Conservation (phyloP, 35 echinoderm and acorn worm genomes). For the Eucidaris tribuloides region DNA sequence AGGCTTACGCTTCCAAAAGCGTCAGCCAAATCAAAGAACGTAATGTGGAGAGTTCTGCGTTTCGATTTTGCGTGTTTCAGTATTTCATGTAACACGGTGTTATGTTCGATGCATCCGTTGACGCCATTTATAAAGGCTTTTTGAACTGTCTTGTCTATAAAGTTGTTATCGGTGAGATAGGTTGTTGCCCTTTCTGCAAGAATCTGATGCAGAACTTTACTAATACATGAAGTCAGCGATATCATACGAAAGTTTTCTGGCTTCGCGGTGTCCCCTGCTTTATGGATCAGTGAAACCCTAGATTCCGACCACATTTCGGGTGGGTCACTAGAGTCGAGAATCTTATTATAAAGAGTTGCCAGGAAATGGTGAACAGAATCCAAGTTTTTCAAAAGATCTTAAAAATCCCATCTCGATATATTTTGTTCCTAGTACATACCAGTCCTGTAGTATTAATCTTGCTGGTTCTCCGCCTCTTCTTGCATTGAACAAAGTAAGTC, state of each 20-base stretch:
- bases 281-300: constrained; percentile 17
- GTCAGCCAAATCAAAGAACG: constrained; percentile 35
- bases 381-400: constrained; percentile 19
- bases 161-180: constrained; percentile 9
- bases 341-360: constrained; percentile 23
- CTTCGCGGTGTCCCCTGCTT: constrained; percentile 16
- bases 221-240: neutral
- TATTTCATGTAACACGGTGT: constrained; percentile 1
- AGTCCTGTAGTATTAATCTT: no score
- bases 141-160: neutral
- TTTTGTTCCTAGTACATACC: no score
- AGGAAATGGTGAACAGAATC: constrained; percentile 24
- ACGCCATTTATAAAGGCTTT: neutral
- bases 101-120: constrained; percentile 33
- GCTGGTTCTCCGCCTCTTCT: no score
- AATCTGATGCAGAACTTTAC: constrained; percentile 28
- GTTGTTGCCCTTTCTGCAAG: constrained; percentile 21
- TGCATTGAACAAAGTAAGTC: no score
- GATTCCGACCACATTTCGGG: constrained; percentile 27
- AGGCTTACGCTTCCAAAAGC: constrained; percentile 25
- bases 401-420: no score
- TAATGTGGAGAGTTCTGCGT: constrained; percentile 9
- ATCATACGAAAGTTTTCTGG: constrained; percentile 37
- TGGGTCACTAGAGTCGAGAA: neutral
- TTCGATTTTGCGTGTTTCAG: neutral